Percentiles rank a stretch among this genome's conserved stretches.
Conservation (phyloP, 2,888 invertebrate species). For the Idaea aversata region DNA sequence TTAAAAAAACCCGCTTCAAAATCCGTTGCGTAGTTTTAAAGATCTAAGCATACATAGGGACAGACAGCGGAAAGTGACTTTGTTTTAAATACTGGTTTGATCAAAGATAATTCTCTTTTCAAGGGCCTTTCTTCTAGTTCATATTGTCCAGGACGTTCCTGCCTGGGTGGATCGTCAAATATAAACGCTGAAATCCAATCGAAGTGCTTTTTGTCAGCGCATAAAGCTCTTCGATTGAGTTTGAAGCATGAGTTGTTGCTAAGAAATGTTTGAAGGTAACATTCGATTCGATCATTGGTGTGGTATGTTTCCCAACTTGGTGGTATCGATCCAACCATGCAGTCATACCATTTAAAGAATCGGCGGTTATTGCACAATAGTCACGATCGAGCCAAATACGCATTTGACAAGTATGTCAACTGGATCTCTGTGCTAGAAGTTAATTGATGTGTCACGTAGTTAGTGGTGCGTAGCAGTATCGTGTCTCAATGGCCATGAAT, state of each 20-base stretch:
- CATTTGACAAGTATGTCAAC: conserved; percentile 22
- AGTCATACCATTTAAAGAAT: not conserved
- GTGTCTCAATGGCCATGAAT: conserved; percentile 25
- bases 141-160: too few relatives aligned
- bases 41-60: too few relatives aligned
- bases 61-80: too few relatives aligned
- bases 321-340: not conserved
- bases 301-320: not conserved
- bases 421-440: conserved; percentile 21
- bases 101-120: too few relatives aligned
- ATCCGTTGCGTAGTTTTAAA: too few relatives aligned
- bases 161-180: too few relatives aligned
- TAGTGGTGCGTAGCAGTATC: conserved; percentile 19
- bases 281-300: not conserved
- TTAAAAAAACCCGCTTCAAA: too few relatives aligned
- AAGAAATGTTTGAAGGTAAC: not conserved
- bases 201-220: too few relatives aligned
- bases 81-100: too few relatives aligned
- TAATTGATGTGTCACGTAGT: conserved; percentile 33
- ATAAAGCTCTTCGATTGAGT: not conserved
- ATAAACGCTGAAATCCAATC: too few relatives aligned
- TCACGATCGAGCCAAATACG: conserved; percentile 23
- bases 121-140: too few relatives aligned
- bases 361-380: conserved; percentile 17
- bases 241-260: not conserved